Evolutionary conservation across 2,888 invertebrate genomes (phyloP).

Genomic region (Spialia ferax): DNA sequence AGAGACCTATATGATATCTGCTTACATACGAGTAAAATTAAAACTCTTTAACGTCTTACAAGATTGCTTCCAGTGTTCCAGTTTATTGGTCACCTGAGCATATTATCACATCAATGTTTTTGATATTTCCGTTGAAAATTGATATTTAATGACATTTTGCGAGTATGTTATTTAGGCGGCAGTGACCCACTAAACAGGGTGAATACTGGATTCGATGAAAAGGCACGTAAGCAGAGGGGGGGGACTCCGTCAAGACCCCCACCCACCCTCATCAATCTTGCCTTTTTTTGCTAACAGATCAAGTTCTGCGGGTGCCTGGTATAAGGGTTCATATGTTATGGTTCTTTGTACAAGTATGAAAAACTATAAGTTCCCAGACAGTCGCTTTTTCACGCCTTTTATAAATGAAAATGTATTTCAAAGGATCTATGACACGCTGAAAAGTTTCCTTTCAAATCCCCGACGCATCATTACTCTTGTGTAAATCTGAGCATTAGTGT

Average conservation of each 20-base stretch:
- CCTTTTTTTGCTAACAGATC: constrained; percentile 61
- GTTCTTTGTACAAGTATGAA: constrained; percentile 32
- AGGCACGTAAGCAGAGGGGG: constrained; percentile 42
- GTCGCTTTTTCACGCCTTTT: constrained; percentile 24
- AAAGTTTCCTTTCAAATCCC: constrained; percentile 14
- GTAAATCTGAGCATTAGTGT: not conserved
- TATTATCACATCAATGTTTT: not conserved
- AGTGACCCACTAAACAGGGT: constrained; percentile 36
- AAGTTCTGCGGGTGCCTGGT: constrained; percentile 53
- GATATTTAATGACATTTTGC: constrained; percentile 27
- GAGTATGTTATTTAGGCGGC: not conserved
- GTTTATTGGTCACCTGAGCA: constrained; percentile 11
- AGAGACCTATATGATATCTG: too few species aligned
- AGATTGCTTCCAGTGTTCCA: not conserved
- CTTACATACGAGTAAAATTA: too few species aligned
- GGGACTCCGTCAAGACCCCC: constrained; percentile 38
- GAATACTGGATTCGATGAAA: constrained; percentile 41
- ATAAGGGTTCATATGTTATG: constrained; percentile 28
- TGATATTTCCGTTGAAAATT: constrained; percentile 11
- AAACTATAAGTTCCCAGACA: constrained; percentile 24
- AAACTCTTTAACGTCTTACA: too few species aligned
- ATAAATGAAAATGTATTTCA: constrained; percentile 30
- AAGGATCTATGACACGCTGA: constrained; percentile 21
- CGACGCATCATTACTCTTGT: constrained; percentile 24
- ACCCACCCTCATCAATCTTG: constrained; percentile 52